Evolutionary conservation across 2,888 invertebrate genomes (phyloP).

Genomic region (Ashinkailepas kermadecensis): DNA sequence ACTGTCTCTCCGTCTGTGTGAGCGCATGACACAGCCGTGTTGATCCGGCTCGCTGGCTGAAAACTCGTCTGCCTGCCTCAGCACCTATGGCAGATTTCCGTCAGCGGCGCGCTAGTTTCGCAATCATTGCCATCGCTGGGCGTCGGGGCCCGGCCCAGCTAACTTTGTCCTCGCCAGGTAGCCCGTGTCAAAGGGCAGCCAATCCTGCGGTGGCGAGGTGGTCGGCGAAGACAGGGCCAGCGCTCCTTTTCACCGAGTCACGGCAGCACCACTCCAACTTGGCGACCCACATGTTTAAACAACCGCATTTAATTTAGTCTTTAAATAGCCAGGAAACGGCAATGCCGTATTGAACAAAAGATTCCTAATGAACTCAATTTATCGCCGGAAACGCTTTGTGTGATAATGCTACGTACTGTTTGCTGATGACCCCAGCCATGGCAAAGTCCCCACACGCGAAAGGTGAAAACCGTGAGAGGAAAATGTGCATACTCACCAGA

Average conservation of each 20-base stretch:
- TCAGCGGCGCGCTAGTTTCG: no score
- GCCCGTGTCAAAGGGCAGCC: neutral
- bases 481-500: neutral
- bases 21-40: no score
- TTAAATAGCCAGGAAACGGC: conserved; percentile 18
- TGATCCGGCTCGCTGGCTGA: no score
- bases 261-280: neutral
- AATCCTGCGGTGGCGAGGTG: neutral
- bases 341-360: neutral
- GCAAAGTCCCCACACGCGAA: neutral
- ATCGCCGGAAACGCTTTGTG: conserved; percentile 18
- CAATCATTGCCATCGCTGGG: no score
- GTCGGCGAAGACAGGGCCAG: neutral
- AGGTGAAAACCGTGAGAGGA: neutral
- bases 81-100: no score
- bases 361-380: conserved; percentile 19
- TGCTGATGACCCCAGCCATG: neutral
- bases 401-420: neutral
- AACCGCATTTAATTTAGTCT: neutral
- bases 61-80: no score
- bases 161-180: neutral
- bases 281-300: conserved; percentile 6
- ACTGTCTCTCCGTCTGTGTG: no score
- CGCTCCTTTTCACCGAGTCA: neutral
- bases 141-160: neutral